Evolutionary conservation across 2,113 vertebrate species (phyloP).

Genomic region (Phocoena sinus): DNA sequence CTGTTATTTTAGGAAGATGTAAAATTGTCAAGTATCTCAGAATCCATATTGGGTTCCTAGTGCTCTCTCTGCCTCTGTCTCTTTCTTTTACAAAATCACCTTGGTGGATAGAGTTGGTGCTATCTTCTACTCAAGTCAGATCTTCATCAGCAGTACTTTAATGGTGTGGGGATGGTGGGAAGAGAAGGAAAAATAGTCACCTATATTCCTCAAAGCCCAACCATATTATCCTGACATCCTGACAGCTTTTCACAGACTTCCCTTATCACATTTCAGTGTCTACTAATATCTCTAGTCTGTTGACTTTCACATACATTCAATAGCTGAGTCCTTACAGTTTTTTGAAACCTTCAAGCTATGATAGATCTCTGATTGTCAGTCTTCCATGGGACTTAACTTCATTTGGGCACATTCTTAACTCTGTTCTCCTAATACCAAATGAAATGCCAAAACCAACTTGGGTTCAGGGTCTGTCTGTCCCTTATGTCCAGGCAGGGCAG

Average conservation of each 20-base stretch:
- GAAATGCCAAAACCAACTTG: neutral
- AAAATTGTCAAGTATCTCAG: neutral
- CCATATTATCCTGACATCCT: neutral
- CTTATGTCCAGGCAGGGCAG: neutral
- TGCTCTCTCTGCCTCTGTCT: neutral
- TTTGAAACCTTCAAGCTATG: neutral
- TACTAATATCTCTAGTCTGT: neutral
- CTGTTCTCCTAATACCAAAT: neutral
- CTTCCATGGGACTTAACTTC: neutral
- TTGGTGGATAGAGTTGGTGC: neutral
- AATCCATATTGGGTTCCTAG: neutral
- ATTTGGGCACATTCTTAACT: neutral
- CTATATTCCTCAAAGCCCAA: neutral
- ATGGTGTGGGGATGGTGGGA: neutral
- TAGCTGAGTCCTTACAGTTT: neutral
- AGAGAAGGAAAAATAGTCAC: neutral
- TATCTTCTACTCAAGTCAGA: neutral
- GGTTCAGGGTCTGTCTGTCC: neutral
- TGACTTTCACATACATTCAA: neutral
- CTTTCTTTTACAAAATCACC: neutral
- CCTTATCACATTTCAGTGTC: neutral
- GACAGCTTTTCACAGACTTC: neutral
- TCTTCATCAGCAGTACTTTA: constrained; percentile 16
- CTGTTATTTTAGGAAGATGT: neutral
- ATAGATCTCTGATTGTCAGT: neutral